Percentiles rank a stretch among this genome's conserved stretches.
These are phyloP conservation scores for Rhinella marina DNA, from an alignment of 2,797 vertebrate genomes.

Conservation along the genomic window DNA sequence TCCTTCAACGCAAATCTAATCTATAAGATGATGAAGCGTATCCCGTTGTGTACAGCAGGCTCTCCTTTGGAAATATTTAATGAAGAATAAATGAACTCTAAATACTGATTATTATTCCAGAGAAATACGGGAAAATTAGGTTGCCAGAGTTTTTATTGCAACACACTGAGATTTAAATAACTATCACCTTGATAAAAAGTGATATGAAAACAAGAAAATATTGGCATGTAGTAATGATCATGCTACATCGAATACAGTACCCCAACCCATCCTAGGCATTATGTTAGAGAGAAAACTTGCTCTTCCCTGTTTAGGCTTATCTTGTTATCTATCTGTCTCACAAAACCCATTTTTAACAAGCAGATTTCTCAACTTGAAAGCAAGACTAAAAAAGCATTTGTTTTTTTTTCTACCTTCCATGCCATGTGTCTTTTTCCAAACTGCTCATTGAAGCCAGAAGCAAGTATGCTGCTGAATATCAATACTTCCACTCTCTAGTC, in stretches of 20 bases:
- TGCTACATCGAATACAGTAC: neutral
- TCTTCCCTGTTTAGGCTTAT: slow-evolving; percentile 6
- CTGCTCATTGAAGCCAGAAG: slow-evolving; percentile 19
- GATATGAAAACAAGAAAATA: slow-evolving; percentile 36
- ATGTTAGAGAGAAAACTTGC: neutral
- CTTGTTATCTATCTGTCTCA: neutral
- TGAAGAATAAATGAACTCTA: slow-evolving; percentile 44
- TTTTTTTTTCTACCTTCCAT: neutral
- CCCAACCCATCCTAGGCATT: neutral
- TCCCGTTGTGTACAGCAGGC: slow-evolving; percentile 36
- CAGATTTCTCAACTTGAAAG: neutral
- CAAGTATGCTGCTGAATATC: slow-evolving; percentile 21
- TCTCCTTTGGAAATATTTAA: slow-evolving; percentile 47
- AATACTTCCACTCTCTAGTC: neutral
- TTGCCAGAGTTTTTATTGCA: slow-evolving; percentile 15
- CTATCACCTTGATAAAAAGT: slow-evolving; percentile 34
- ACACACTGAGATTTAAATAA: slow-evolving; percentile 32
- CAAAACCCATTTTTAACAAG: slow-evolving; percentile 20
- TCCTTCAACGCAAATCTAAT: slow-evolving; percentile 35
- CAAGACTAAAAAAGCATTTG: slow-evolving; percentile 10
- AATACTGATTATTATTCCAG: slow-evolving; percentile 42
- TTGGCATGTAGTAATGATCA: slow-evolving; percentile 13
- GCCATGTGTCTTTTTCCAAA: slow-evolving; percentile 16
- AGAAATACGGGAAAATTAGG: slow-evolving; percentile 34
- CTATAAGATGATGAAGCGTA: slow-evolving; percentile 32